Evolutionary conservation across 2,113 vertebrate genomes (phyloP).

Genomic region (Neotragus pygmaeus): DNA sequence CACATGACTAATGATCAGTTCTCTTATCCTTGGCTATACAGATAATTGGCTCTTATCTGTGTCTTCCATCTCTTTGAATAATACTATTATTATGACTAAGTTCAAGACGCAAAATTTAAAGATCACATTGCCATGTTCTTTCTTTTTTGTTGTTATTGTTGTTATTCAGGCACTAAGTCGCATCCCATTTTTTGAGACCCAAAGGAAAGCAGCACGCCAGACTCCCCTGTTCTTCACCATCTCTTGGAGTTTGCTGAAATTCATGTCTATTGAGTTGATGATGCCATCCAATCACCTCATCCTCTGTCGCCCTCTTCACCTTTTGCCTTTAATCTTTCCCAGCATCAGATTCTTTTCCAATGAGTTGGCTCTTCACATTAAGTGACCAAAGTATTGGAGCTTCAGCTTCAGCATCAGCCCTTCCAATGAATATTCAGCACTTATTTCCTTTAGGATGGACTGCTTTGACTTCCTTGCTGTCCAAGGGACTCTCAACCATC

Average conservation of each 20-base stretch:
- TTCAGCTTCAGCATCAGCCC: neutral
- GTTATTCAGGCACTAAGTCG: neutral
- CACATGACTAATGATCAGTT: neutral
- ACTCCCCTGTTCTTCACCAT: neutral
- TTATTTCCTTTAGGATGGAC: neutral
- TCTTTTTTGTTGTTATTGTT: neutral
- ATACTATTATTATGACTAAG: neutral
- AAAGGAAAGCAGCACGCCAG: rapidly evolving
- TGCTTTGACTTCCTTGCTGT: neutral
- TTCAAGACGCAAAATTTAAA: neutral
- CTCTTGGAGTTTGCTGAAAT: neutral
- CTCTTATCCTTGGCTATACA: neutral
- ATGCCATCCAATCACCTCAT: neutral
- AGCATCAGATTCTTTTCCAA: neutral
- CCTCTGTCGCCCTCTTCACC: neutral
- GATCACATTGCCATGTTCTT: neutral
- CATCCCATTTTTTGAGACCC: neutral
- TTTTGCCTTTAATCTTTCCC: neutral
- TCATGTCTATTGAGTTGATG: neutral
- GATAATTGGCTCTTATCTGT: neutral
- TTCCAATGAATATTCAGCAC: neutral
- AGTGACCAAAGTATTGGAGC: neutral
- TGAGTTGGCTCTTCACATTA: neutral
- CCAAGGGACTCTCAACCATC: neutral
- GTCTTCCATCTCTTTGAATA: neutral